Conservation (phyloP, 2,888 invertebrate genomes). For the Mesorhabditis spiculigera region DNA sequence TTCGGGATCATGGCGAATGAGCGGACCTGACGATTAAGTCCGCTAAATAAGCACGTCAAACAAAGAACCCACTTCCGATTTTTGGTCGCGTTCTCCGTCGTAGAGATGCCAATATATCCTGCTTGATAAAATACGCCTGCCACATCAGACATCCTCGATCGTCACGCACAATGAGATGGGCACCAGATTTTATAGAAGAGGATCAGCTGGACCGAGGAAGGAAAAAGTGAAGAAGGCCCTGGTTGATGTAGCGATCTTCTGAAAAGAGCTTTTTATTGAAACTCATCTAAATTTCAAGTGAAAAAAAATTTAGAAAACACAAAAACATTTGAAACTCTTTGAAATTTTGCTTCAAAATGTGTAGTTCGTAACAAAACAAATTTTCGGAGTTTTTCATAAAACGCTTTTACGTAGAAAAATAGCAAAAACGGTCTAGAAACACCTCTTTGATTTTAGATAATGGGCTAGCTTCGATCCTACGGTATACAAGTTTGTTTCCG, state of each 20-base stretch:
- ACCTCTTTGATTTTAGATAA: no score
- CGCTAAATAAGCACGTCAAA: no score
- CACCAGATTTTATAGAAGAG: constrained; percentile 88
- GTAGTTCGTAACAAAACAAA: no score
- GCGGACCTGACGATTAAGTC: neutral
- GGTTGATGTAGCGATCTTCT: neutral
- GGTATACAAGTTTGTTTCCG: no score
- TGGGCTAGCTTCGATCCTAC: no score
- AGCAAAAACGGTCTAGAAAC: no score
- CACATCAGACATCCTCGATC: constrained; percentile 70
- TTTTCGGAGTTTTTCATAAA: no score
- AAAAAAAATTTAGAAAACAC: no score
- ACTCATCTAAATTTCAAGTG: neutral
- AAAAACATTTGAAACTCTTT: no score
- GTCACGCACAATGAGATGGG: constrained; percentile 98
- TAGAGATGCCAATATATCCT: neutral
- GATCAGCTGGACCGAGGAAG: constrained; percentile 89
- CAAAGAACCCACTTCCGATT: neutral
- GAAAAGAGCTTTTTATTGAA: neutral
- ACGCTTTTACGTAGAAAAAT: no score
- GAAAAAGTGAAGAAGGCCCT: constrained; percentile 18
- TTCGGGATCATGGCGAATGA: neutral
- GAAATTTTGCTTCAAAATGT: no score
- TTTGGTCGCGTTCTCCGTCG: neutral
- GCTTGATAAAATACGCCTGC: neutral